Evolutionary conservation across 2,888 invertebrate genomes (phyloP).

Genomic region (Polietes domitor): DNA sequence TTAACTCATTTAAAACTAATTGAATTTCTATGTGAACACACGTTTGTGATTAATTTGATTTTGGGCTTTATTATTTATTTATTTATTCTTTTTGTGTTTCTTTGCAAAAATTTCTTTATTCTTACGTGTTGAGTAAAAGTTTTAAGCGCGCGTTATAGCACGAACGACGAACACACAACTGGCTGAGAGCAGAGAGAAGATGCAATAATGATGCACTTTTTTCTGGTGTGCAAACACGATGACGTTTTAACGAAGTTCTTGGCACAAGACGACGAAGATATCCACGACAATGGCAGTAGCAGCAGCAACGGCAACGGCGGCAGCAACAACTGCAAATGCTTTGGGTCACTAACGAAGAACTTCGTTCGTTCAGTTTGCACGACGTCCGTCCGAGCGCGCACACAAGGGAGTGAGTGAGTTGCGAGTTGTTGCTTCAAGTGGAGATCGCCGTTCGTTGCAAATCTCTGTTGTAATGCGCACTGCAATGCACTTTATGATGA

Average conservation of each 20-base stretch:
- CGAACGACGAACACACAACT: constrained; percentile 67
- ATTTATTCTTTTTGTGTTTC: constrained; percentile 40
- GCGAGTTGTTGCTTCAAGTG: constrained; percentile 32
- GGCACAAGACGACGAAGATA: background rate
- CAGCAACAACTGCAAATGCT: background rate
- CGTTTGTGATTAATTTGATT: constrained; percentile 29
- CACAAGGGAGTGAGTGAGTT: constrained; percentile 39
- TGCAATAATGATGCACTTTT: constrained; percentile 65
- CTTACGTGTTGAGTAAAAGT: constrained; percentile 23
- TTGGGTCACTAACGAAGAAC: constrained; percentile 45
- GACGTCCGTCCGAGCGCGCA: background rate
- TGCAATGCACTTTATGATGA: constrained; percentile 20
- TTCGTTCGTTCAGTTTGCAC: constrained; percentile 53
- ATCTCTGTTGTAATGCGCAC: constrained; percentile 37
- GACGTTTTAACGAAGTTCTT: constrained; percentile 61
- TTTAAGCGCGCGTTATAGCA: constrained; percentile 70
- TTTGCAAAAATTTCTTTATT: constrained; percentile 36
- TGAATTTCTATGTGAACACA: constrained; percentile 61
- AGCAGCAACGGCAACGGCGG: too few species aligned
- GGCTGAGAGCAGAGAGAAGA: constrained; percentile 67
- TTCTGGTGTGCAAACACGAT: constrained; percentile 58
- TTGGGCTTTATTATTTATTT: constrained; percentile 35
- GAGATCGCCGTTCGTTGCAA: constrained; percentile 47
- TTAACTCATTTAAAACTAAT: constrained; percentile 45
- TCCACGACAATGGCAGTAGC: background rate